phyloP scores from a whole-genome alignment of 2,797 vertebrate species.

The Philypnodon macrostomus region DNA sequence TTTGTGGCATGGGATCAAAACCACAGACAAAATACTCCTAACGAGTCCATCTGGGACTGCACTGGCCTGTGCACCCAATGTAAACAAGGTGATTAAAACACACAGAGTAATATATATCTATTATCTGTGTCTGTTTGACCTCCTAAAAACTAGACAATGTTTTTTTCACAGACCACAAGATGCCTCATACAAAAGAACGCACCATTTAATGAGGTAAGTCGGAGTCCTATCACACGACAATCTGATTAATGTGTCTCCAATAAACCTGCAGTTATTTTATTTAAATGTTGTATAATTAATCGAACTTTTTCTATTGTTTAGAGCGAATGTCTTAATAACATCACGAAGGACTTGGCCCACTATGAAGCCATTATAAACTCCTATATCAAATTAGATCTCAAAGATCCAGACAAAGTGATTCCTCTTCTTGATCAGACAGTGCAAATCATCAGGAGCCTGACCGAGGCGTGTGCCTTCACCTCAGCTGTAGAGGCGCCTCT shows the following conservation, averaged over 20 bases:
- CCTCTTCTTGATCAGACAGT: constrained; percentile 30
- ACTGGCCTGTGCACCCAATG: constrained; percentile 69
- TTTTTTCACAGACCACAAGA: constrained; percentile 59
- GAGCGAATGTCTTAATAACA: constrained; percentile 80
- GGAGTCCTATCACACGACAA: too few relatives aligned
- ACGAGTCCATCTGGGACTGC: constrained; percentile 68
- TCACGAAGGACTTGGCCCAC: constrained; percentile 78
- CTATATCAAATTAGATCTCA: constrained; percentile 32
- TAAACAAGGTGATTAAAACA: constrained; percentile 44
- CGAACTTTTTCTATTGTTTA: constrained; percentile 34
- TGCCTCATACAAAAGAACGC: constrained; percentile 65
- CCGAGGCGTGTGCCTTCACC: constrained; percentile 40
- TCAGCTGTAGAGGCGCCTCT: constrained; percentile 8
- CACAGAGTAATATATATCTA: too few relatives aligned
- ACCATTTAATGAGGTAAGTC: constrained; percentile 75
- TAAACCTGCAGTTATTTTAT: neutral
- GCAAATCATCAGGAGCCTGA: constrained; percentile 36
- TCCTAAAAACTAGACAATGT: neutral
- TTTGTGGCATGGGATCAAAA: constrained; percentile 53
- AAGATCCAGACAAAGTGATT: neutral
- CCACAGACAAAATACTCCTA: constrained; percentile 53
- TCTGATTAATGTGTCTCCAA: too few relatives aligned
- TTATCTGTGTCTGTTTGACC: neutral
- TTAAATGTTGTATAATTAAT: neutral
- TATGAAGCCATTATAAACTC: constrained; percentile 59